A percentile compares a stretch with the other conserved stretches of the same genome.
phyloP scores from a whole-genome alignment of 2,113 vertebrate genomes.

The Hypomesus transpacificus region DNA sequence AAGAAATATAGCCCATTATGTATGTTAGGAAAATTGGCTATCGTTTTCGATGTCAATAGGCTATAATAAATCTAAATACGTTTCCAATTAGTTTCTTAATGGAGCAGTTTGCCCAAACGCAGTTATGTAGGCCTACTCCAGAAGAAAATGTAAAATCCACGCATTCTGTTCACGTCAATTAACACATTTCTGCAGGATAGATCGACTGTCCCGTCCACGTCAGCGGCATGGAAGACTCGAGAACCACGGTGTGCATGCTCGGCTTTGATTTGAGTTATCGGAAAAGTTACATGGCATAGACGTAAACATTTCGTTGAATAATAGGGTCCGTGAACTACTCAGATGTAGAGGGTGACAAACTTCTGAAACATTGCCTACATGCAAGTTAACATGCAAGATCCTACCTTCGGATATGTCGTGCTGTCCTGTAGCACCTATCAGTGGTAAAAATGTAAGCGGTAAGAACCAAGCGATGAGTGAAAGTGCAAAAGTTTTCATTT shows the following conservation, averaged over 20 bases:
- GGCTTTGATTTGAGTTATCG: background rate
- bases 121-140: background rate
- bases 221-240: conserved; percentile 51
- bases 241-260: background rate
- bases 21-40: background rate
- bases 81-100: no score
- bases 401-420: conserved; percentile 57
- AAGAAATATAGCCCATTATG: no score
- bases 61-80: no score
- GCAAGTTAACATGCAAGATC: background rate
- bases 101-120: no score
- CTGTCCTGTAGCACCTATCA: conserved; percentile 36
- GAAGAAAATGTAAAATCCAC: background rate
- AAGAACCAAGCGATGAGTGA: conserved; percentile 14
- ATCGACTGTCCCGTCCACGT: conserved; percentile 61
- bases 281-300: background rate
- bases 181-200: background rate
- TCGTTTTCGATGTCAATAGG: background rate
- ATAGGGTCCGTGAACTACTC: background rate
- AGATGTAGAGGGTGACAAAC: background rate
- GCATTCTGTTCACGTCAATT: background rate
- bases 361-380: background rate
- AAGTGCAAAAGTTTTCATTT: conserved; percentile 37
- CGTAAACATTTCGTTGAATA: background rate
- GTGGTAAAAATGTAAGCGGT: background rate